Base-by-base conservation (phyloP, 1,140 invertebrate genomes). In the Formica exsecta region DNA sequence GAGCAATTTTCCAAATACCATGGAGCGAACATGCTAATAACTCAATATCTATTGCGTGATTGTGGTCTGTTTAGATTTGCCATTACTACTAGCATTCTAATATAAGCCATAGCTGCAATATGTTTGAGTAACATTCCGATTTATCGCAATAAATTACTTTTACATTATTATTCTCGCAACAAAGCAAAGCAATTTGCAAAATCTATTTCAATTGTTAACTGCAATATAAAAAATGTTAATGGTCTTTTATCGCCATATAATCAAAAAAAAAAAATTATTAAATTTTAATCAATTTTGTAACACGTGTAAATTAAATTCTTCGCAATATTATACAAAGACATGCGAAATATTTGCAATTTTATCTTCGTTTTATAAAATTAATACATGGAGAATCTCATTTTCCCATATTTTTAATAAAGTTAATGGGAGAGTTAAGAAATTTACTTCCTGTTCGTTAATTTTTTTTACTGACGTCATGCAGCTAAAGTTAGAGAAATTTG, bases 1-100 rank as follows among this genome's bases (percentile, higher is more conserved):
- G 8, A 73, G 38, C 54, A 62, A 83, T 83, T 83, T 73, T 38
- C 68, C 54, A 73, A 59, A 44, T 38, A 83, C 11, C 73, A 48
- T 22, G 19, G 36, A n/a, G 38, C 79, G 36, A 71, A 81, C 29
- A 57, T 44, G 38, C 54, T 62, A 73, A 80, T 80, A 80, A 74
- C 61, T 44, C 54, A 61, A 38, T 41, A 29, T 61, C 32, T 25
- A 62, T 44, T 61, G 36, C 54, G 38, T 62, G 25, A 11, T 3
- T 51, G 22, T 13, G 51, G 5, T 36, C 62, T 38, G 25, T 81
- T 71, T 44, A 70, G 13, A 9, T 59, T 59, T 59, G 25, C 22
- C 5, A 36, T 0, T 44, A n/a, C 13, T 57, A 9, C 13, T 71
- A 25, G 38, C 19, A 6, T 22, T 25, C 71, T 25, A 62, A 71